Evolutionary conservation across 2,797 vertebrate species (phyloP).

Genomic region (Hydrophis major): DNA sequence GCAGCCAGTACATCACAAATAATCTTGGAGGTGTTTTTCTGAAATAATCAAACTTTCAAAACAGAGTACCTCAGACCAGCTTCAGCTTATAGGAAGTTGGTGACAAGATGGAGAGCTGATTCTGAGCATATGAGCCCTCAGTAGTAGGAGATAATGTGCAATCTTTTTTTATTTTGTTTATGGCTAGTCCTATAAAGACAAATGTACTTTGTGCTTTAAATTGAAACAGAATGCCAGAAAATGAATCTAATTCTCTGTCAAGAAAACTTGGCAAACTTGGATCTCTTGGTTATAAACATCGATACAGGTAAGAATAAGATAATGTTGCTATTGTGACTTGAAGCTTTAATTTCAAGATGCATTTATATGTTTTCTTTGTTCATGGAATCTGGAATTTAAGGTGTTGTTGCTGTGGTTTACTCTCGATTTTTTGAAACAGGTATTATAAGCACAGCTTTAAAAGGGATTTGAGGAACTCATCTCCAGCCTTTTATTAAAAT

Average conservation of each 20-base stretch:
- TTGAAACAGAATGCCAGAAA: constrained; percentile 78
- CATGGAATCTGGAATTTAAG: background rate
- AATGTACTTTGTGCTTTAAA: constrained; percentile 41
- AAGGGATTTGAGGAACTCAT: background rate
- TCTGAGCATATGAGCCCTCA: background rate
- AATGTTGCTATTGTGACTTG: constrained; percentile 8
- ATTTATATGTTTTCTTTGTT: background rate
- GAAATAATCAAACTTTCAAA: background rate
- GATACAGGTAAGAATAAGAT: constrained; percentile 79
- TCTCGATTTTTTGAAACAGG: background rate
- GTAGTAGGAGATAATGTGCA: background rate
- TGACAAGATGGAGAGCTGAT: background rate
- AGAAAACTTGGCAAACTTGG: constrained; percentile 85
- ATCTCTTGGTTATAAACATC: constrained; percentile 80
- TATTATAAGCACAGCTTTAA: background rate
- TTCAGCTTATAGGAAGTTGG: background rate
- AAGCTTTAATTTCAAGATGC: background rate
- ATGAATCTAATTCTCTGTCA: constrained; percentile 79
- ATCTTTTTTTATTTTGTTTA: background rate
- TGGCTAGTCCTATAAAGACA: background rate
- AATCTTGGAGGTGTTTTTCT: background rate
- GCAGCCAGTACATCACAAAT: background rate
- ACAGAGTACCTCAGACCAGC: background rate
- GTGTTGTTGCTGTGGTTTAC: background rate
- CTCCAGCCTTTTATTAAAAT: background rate